A percentile compares a stretch with the other conserved stretches of the same genome.
Evolutionary conservation across 1,140 invertebrate species (phyloP).

Genomic region (Rhyacophila brunnea): DNA sequence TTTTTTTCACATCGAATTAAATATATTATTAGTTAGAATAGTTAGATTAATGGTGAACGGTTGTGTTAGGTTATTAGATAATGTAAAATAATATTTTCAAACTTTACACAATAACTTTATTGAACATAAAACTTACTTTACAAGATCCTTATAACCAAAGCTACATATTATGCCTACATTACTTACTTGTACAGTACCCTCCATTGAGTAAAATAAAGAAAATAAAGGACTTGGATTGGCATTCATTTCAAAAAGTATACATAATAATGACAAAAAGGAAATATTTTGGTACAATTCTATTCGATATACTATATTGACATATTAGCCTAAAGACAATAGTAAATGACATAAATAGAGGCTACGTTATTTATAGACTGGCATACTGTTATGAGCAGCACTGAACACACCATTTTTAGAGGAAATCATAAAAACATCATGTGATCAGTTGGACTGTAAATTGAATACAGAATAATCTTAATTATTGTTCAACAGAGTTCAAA

Average conservation of each 20-base stretch:
- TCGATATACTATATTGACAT: not conserved
- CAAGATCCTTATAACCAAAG: not conserved
- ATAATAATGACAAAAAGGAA: not conserved
- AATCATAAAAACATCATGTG: no score
- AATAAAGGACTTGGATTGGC: no score
- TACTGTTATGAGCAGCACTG: not conserved
- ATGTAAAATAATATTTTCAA: not conserved
- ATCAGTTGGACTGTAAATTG: no score
- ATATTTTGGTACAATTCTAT: not conserved
- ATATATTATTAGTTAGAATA: no score
- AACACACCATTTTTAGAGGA: not conserved
- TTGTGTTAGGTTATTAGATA: no score
- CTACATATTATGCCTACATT: not conserved
- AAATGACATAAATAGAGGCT: no score
- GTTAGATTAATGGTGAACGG: no score
- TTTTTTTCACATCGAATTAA: no score
- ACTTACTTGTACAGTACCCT: not conserved
- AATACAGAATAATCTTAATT: no score
- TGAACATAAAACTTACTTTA: not conserved
- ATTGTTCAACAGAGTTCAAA: no score
- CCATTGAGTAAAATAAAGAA: not conserved
- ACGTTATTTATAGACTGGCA: not conserved
- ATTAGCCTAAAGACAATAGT: no score
- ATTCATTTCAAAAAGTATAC: not conserved
- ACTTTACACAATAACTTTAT: slow-evolving; percentile 4